Percentiles rank a stretch among this genome's conserved stretches.
phyloP scores from a whole-genome alignment of 2,888 invertebrate species.

The Drosophila anomelani region DNA sequence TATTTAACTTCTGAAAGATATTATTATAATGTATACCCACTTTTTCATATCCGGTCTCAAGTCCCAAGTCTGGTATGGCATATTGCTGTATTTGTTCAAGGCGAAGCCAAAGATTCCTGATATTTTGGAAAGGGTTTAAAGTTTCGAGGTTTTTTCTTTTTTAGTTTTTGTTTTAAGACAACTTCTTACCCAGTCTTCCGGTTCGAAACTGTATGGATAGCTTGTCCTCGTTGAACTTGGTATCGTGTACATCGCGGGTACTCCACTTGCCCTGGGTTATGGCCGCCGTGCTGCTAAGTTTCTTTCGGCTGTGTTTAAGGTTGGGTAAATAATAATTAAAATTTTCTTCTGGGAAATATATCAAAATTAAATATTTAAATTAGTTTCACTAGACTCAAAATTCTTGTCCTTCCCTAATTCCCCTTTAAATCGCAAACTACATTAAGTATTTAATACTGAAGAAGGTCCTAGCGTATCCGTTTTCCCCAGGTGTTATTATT shows the following conservation, averaged over 20 bases:
- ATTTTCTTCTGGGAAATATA: too few relatives aligned
- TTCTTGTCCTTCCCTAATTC: too few relatives aligned
- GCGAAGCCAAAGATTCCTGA: constrained; percentile 90
- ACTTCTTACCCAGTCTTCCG: constrained; percentile 86
- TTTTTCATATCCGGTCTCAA: constrained; percentile 88
- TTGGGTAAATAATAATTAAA: neutral
- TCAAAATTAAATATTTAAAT: too few relatives aligned
- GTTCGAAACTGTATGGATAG: constrained; percentile 91
- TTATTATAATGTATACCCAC: constrained; percentile 46
- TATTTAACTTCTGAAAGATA: neutral
- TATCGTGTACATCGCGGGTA: constrained; percentile 90
- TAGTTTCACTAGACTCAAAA: too few relatives aligned
- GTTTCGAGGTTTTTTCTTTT: neutral
- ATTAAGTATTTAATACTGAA: neutral
- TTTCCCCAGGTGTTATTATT: constrained; percentile 3
- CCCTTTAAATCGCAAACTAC: too few relatives aligned
- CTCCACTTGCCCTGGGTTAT: constrained; percentile 87
- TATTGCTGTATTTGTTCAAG: constrained; percentile 89
- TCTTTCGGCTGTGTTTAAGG: constrained; percentile 27
- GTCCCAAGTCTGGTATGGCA: constrained; percentile 95
- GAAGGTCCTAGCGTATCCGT: too few relatives aligned
- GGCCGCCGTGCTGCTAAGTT: constrained; percentile 61
- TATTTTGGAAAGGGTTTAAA: neutral
- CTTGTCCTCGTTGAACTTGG: constrained; percentile 94
- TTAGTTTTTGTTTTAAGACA: too few relatives aligned